A percentile compares a stretch with the other conserved stretches of the same genome.
These are phyloP conservation scores for Lasioglossum albipes DNA, from an alignment of 1,140 invertebrate genomes.

Conservation along the genomic window DNA sequence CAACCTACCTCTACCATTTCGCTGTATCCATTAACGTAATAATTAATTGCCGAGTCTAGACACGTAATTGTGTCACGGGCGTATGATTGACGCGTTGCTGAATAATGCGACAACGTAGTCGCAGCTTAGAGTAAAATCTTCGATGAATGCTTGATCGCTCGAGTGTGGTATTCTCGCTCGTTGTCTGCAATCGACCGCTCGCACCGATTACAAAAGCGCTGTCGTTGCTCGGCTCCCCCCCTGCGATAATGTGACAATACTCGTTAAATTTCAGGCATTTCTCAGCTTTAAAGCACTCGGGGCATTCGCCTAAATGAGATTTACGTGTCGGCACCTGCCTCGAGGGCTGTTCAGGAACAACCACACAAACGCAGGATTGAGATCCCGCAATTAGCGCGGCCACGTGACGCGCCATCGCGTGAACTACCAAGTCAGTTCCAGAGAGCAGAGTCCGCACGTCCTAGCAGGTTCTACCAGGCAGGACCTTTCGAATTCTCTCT, in stretches of 20 bases:
- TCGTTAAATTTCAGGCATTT: background rate
- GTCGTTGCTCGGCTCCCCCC: background rate
- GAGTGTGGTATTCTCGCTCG: too few species aligned
- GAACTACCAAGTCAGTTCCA: background rate
- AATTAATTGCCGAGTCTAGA: too few species aligned
- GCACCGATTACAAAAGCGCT: background rate
- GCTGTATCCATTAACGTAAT: too few species aligned
- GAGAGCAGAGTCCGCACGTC: slow-evolving; percentile 2
- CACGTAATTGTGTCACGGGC: too few species aligned
- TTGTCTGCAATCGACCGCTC: background rate
- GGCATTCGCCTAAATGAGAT: background rate
- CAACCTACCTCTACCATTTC: too few species aligned
- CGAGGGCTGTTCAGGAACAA: background rate
- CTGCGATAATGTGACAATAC: background rate
- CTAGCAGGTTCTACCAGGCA: background rate
- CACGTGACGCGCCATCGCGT: background rate
- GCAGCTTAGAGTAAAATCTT: too few species aligned
- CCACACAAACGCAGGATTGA: background rate
- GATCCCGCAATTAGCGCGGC: slow-evolving; percentile 3
- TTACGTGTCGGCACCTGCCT: slow-evolving; percentile 1
- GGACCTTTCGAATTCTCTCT: background rate
- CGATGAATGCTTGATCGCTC: too few species aligned
- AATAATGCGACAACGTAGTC: too few species aligned
- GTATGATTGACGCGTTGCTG: too few species aligned
- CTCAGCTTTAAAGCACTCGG: background rate